These are phyloP conservation scores for Formica selysi DNA, from an alignment of 1,140 invertebrate species.

Conservation along the genomic window DNA sequence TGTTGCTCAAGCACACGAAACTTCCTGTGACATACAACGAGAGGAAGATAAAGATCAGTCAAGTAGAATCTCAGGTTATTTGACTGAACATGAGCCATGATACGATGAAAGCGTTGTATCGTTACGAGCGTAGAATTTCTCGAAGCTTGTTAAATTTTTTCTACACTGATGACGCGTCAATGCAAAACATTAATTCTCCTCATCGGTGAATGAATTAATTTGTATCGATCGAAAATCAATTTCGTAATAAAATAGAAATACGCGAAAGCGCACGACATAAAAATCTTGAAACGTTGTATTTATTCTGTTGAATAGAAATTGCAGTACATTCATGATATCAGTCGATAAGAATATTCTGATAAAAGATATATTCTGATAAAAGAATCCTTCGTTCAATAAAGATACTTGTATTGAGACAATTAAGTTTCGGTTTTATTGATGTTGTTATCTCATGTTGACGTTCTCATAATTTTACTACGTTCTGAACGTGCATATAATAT, in stretches of 20 bases:
- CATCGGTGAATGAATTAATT: neutral
- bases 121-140: constrained; percentile 11
- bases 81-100: neutral
- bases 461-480: neutral
- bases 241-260: neutral
- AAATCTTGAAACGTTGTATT: neutral
- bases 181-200: neutral
- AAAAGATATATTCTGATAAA: neutral
- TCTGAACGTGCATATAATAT: neutral
- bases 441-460: neutral
- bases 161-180: neutral
- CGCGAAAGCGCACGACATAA: neutral
- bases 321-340: neutral
- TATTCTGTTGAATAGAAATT: neutral
- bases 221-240: neutral
- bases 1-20: constrained; percentile 1
- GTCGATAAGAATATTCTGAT: neutral
- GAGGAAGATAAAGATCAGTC: constrained; percentile 12
- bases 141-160: neutral
- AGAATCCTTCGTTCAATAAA: neutral
- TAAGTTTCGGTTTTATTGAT: neutral
- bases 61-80: constrained; percentile 6
- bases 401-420: neutral
- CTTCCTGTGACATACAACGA: neutral
- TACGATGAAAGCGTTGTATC: constrained; percentile 40